These are phyloP conservation scores for Luidia sarsii DNA, from an alignment of 53 echinoderm and acorn worm genomes.

Conservation along the genomic window DNA sequence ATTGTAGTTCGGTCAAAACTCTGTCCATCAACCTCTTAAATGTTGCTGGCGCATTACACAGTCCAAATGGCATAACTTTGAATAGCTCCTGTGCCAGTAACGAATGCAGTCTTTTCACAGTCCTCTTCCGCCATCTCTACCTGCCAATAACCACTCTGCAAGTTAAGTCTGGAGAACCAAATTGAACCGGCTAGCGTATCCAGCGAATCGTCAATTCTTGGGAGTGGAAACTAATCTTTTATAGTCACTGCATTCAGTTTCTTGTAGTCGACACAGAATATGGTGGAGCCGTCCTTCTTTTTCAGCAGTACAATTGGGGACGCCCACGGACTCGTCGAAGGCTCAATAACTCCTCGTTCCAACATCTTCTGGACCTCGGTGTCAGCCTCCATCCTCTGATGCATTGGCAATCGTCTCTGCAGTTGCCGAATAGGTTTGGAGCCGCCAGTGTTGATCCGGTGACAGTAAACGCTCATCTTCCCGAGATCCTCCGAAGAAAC, in stretches of 20 bases:
- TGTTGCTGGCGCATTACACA: not conserved
- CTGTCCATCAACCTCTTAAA: conserved; percentile 49
- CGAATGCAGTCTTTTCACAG: conserved; percentile 52
- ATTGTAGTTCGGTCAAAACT: conserved; percentile 24
- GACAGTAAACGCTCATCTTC: not conserved
- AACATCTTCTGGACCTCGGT: conserved; percentile 30
- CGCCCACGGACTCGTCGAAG: conserved; percentile 48
- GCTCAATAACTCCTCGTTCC: conserved; percentile 36
- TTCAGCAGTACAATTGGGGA: conserved; percentile 50
- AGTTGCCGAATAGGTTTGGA: conserved; percentile 20
- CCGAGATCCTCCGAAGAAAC: conserved; percentile 25
- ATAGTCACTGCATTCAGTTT: conserved; percentile 41
- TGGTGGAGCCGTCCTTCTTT: conserved; percentile 37
- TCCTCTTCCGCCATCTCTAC: conserved; percentile 6
- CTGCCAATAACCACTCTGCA: conserved; percentile 34
- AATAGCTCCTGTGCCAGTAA: conserved; percentile 42
- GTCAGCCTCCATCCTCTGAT: conserved; percentile 16
- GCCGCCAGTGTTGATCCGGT: conserved; percentile 22
- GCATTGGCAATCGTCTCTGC: conserved; percentile 16
- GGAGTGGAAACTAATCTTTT: conserved; percentile 49
- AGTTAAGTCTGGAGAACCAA: conserved; percentile 44
- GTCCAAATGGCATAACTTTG: conserved; percentile 53
- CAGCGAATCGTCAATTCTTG: conserved; percentile 42
- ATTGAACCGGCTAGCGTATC: conserved; percentile 16
- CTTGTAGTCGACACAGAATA: conserved; percentile 49